Percentiles rank a stretch among this genome's conserved stretches.
These are phyloP conservation scores for Leucophenga maculata DNA, from an alignment of 2,888 invertebrate species.

Conservation along the genomic window DNA sequence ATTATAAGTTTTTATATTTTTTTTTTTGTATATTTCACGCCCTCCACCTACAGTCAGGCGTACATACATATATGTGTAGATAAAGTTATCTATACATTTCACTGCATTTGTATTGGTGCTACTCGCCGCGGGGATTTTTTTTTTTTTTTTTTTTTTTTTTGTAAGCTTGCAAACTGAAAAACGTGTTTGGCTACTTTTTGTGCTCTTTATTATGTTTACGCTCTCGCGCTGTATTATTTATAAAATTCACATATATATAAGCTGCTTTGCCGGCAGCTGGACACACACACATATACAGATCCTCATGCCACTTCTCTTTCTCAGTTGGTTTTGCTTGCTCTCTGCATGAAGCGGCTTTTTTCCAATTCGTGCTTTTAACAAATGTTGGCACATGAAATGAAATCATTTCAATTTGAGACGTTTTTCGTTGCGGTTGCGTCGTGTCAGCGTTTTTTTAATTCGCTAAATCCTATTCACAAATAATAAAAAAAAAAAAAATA, in stretches of 20 bases:
- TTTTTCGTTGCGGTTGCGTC: constrained; percentile 61
- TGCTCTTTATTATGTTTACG: constrained; percentile 27
- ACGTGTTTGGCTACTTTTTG: constrained; percentile 39
- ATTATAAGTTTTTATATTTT: no score
- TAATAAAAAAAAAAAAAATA: constrained; percentile 41
- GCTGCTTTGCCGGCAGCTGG: neutral
- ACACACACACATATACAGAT: neutral
- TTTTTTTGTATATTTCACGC: neutral
- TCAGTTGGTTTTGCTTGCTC: constrained; percentile 24
- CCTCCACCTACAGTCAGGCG: neutral
- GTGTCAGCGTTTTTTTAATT: constrained; percentile 36
- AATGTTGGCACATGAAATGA: constrained; percentile 38
- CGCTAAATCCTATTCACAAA: constrained; percentile 17
- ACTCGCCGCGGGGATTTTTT: no score
- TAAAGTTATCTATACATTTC: no score
- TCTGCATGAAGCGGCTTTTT: constrained; percentile 27
- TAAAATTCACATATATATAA: no score
- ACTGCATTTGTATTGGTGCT: neutral
- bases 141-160: neutral
- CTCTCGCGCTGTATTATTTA: constrained; percentile 3
- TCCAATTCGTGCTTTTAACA: constrained; percentile 57
- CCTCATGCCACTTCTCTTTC: neutral
- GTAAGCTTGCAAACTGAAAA: constrained; percentile 29
- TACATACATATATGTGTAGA: no score
- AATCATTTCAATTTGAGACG: constrained; percentile 67